Percentiles rank a stretch among this genome's conserved stretches.
Conservation (phyloP, 1,140 invertebrate genomes). For the Dolichoris vasculosae region DNA sequence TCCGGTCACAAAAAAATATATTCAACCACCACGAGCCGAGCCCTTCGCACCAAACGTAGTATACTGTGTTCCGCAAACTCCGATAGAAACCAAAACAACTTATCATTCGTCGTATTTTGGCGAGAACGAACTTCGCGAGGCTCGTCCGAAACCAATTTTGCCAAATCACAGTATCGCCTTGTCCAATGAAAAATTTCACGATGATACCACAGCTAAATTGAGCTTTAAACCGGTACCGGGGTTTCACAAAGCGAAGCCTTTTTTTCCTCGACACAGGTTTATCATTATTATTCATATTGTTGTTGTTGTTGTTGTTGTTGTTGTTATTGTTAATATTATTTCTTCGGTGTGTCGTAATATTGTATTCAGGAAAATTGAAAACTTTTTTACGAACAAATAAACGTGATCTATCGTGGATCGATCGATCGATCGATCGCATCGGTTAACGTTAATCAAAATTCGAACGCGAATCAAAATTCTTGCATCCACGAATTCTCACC, state of each 20-base stretch:
- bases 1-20: constrained; percentile 71
- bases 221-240: constrained; percentile 64
- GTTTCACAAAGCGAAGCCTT: constrained; percentile 61
- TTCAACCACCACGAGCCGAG: constrained; percentile 76
- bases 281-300: constrained; percentile 7
- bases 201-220: constrained; percentile 64
- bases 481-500: background rate
- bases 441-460: too few relatives aligned
- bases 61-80: constrained; percentile 73
- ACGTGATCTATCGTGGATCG: too few relatives aligned
- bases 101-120: constrained; percentile 77
- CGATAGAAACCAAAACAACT: constrained; percentile 76
- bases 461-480: too few relatives aligned
- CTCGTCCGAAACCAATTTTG: constrained; percentile 63
- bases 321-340: constrained; percentile 20
- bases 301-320: too few relatives aligned
- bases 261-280: constrained; percentile 64
- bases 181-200: constrained; percentile 62
- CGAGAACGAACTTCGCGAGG: constrained; percentile 59
- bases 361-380: too few relatives aligned
- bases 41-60: constrained; percentile 73
- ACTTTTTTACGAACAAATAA: too few relatives aligned
- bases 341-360: too few relatives aligned
- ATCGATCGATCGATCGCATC: too few relatives aligned
- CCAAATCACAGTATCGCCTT: constrained; percentile 65